Percentiles rank a stretch among this genome's conserved stretches.
Evolutionary conservation across 1,140 invertebrate genomes (phyloP).

Genomic region (Thaumatotibia leucotreta): DNA sequence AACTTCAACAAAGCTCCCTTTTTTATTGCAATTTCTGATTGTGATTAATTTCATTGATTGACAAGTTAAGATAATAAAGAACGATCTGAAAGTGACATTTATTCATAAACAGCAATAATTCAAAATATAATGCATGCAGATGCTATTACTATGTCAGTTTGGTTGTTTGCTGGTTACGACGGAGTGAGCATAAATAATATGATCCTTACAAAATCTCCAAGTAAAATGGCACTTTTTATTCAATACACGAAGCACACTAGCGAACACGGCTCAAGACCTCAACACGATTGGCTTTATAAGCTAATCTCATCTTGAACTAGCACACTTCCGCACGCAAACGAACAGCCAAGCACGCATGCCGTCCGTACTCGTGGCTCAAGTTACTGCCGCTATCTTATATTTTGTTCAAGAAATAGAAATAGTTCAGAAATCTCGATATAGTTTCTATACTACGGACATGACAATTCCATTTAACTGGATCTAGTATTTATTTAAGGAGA

Average conservation of each 20-base stretch:
- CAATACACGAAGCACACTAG: not conserved
- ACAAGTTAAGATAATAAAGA: too few species aligned
- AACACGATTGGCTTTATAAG: not conserved
- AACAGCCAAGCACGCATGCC: conserved; percentile 10
- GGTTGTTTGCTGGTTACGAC: conserved; percentile 7
- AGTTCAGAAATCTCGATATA: not conserved
- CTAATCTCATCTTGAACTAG: not conserved
- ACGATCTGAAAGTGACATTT: too few species aligned
- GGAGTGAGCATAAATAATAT: not conserved
- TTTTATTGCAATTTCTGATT: too few species aligned
- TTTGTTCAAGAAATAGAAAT: not conserved
- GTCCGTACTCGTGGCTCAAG: not conserved
- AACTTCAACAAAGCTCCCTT: too few species aligned
- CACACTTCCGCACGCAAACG: not conserved
- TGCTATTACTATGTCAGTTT: conserved; percentile 7
- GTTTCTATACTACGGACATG: not conserved
- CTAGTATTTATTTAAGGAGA: too few species aligned
- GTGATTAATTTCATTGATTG: too few species aligned
- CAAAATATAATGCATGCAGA: too few species aligned
- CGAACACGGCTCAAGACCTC: not conserved
- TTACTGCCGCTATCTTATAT: not conserved
- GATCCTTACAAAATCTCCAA: not conserved
- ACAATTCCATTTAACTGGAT: too few species aligned
- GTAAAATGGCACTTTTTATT: not conserved
- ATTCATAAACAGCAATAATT: too few species aligned